phyloP scores from a whole-genome alignment of 2,797 vertebrate species.

The Myioborus melanocephalus region DNA sequence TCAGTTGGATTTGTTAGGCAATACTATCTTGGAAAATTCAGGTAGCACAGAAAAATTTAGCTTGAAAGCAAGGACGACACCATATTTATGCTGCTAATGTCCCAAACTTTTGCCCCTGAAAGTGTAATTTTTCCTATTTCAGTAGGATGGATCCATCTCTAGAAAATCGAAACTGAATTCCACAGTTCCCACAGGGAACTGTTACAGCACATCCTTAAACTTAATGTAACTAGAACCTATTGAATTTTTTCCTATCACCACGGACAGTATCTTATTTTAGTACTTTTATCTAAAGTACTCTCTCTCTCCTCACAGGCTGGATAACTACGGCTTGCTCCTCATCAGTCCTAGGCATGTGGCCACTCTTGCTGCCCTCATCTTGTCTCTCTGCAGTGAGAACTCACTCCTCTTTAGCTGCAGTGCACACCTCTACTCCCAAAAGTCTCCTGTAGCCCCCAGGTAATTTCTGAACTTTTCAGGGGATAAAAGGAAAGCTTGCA shows the following conservation, averaged over 20 bases:
- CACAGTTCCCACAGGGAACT: neutral
- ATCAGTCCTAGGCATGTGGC: neutral
- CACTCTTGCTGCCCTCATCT: neutral
- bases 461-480: neutral
- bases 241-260: neutral
- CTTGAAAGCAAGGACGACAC: neutral
- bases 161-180: neutral
- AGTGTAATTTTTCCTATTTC: neutral
- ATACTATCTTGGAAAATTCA: neutral
- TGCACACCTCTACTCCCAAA: neutral
- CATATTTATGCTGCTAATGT: neutral
- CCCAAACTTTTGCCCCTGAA: neutral
- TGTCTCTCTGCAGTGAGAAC: neutral
- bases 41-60: neutral
- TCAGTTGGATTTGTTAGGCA: neutral
- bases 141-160: accelerated
- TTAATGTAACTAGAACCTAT: neutral
- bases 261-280: neutral
- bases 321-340: neutral
- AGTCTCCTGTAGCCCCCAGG: neutral
- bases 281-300: neutral
- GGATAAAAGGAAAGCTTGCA: neutral
- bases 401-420: neutral
- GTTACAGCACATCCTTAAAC: neutral
- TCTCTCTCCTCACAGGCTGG: neutral